A percentile compares a stretch with the other conserved stretches of the same genome.
Evolutionary conservation across 2,888 invertebrate genomes (phyloP).

Genomic region (Calliopum simillimum): DNA sequence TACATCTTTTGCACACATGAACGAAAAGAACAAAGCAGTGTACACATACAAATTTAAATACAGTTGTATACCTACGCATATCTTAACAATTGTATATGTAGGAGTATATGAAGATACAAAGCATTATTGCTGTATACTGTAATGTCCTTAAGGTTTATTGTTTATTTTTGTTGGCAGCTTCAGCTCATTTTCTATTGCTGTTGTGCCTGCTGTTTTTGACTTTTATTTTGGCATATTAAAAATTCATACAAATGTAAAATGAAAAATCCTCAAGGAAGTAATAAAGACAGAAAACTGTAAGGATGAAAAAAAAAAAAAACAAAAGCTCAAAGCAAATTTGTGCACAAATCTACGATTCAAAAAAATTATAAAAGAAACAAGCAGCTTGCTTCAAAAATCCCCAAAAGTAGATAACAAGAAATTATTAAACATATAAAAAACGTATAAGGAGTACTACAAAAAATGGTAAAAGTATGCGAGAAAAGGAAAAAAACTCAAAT

Average conservation of each 20-base stretch:
- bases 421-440: not conserved
- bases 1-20: no score
- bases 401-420: not conserved
- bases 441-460: not conserved
- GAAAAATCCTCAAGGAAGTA: constrained; percentile 56
- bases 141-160: constrained; percentile 31
- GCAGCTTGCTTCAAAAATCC: not conserved
- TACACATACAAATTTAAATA: no score
- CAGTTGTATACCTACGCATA: no score
- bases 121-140: constrained; percentile 17
- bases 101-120: constrained; percentile 53
- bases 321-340: no score
- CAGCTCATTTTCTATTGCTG: not conserved
- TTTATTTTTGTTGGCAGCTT: not conserved
- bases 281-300: not conserved
- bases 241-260: constrained; percentile 60
- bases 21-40: no score
- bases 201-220: not conserved
- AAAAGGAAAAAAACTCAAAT: no score
- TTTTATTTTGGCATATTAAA: constrained; percentile 51
- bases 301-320: not conserved
- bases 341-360: no score
- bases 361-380: not conserved
- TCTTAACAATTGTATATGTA: constrained; percentile 2
- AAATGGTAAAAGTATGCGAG: no score